A percentile compares a stretch with the other conserved stretches of the same genome.
Conservation (phyloP, 2,113 vertebrate genomes). For the Limnothrissa miodon region DNA sequence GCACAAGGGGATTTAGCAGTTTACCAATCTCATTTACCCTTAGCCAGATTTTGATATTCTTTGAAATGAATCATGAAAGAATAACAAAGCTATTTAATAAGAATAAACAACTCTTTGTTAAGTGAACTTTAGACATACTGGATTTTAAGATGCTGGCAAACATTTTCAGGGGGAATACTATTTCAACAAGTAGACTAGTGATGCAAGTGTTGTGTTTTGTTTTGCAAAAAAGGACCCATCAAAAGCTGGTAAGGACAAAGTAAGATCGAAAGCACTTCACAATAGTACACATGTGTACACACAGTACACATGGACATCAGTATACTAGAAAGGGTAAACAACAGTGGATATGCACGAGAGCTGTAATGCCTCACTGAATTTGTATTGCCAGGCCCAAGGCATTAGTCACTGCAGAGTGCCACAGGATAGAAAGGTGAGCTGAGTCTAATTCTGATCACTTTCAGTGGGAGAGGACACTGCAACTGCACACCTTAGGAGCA, state of each 20-base stretch:
- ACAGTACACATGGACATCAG: no score
- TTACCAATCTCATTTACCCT: background rate
- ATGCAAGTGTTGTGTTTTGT: background rate
- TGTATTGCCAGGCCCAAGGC: background rate
- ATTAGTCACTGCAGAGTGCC: background rate
- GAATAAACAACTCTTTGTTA: conserved; percentile 29
- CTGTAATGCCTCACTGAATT: background rate
- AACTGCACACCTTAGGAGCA: background rate
- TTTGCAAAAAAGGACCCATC: background rate
- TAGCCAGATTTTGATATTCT: background rate
- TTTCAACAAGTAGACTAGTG: background rate
- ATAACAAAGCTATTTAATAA: conserved; percentile 15
- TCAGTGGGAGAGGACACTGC: background rate
- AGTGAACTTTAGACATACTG: background rate
- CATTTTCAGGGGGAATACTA: background rate
- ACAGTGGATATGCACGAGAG: conserved; percentile 2
- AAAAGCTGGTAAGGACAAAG: background rate
- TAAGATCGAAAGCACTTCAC: background rate
- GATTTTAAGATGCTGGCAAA: conserved; percentile 10
- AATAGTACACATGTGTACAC: background rate
- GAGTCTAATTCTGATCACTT: conserved; percentile 27
- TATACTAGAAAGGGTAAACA: no score
- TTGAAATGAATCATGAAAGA: conserved; percentile 23
- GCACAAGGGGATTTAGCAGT: background rate
- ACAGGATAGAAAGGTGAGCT: conserved; percentile 31